A percentile compares a stretch with the other conserved stretches of the same genome.
phyloP scores from a whole-genome alignment of 37 sponge, comb jelly and placozoan genomes.

The Aplysina aerophoba region DNA sequence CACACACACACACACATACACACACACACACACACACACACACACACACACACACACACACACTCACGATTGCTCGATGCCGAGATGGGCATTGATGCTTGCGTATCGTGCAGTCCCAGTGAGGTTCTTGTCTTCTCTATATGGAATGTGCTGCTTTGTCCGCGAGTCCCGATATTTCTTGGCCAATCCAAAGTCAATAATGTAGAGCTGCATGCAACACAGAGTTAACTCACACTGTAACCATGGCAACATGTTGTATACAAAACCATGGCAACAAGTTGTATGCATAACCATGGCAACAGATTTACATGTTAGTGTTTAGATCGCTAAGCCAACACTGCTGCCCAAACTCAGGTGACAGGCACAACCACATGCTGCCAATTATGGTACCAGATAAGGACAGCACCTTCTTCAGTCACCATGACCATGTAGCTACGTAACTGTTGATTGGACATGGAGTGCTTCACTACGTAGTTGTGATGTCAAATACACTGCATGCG shows the following conservation, averaged over 20 bases:
- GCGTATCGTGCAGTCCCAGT: constrained; percentile 99
- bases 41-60: constrained; percentile 1
- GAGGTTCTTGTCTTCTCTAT: constrained; percentile 98
- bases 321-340: background rate
- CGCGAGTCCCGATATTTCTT: constrained; percentile 98
- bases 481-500: too few species aligned
- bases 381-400: too few species aligned
- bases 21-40: background rate
- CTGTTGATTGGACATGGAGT: too few species aligned
- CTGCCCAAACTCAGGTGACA: too few species aligned
- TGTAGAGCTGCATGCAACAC: constrained; percentile 64
- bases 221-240: background rate
- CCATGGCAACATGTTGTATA: background rate
- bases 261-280: background rate
- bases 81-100: constrained; percentile 97
- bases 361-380: too few species aligned
- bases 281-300: background rate
- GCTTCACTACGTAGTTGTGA: too few species aligned
- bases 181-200: constrained; percentile 99
- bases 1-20: background rate
- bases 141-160: constrained; percentile 93
- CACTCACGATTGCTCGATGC: constrained; percentile 94
- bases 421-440: too few species aligned
- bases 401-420: too few species aligned
- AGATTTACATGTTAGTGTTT: background rate